Evolutionary conservation across 2,888 invertebrate species (phyloP), one percentile per base, ranked within the genome.

Genomic region (Tetranychus piercei): DNA sequence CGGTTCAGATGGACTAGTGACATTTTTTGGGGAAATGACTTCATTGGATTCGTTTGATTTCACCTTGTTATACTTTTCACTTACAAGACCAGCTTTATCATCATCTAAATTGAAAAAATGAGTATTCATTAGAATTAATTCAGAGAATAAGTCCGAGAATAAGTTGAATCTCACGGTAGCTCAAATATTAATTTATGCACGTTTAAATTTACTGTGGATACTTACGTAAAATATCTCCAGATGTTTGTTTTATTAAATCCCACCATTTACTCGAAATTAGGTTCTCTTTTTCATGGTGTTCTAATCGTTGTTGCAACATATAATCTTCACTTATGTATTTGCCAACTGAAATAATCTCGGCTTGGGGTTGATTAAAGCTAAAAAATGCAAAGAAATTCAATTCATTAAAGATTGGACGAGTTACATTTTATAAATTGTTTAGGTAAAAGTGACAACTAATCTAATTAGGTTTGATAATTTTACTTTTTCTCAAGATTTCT

Each of bases 291-390:
- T 79, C 79, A 72, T 78, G 76, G 74, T 83, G 78, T 69, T 69
- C 69, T 74, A 80, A 77, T 76, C 80, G 81, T 76, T 81, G 81
- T 74, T 84, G 83, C 69, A 82, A 81, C 74, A 80, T 80, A 65
- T 83, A 79, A 2, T 79, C 80, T 5, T 77, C 69, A 69, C 69
- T 23, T 23, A 69, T 7, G 15, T 77, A 18, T 76, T 22, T 9
- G 79, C 77, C 74, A 83, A 81, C 75, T 83, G 80, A 55, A 15
- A 55, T 55, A 15, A 55, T 15, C 8, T 55, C 11, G 15, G 55
- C 55, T 15, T 55, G 55, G 2, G 55, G 55, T 15, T 55, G 55
- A 55, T 55, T 9, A 15, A 55, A 55, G 15, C 55, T 55, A 15
- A 55, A 6, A 55, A 55, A 15, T 15, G 8, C 6, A 55, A 55